Base-by-base conservation (phyloP, 2,888 invertebrate genomes). In the Oscheius sp. region DNA sequence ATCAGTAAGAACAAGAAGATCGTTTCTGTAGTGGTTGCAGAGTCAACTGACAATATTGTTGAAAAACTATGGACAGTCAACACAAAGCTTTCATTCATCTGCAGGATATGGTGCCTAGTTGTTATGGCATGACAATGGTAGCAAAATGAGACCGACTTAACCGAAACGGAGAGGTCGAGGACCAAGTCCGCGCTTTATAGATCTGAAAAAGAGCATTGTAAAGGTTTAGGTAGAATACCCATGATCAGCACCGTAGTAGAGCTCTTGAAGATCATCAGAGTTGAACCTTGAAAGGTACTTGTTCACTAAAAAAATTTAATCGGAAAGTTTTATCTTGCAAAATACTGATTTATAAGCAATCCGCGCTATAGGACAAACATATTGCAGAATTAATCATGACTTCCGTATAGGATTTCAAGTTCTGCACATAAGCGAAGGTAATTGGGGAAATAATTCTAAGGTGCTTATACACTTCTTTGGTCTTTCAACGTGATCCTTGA, bases 121-220 rank as follows among this genome's bases (percentile, higher is more conserved):
- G n/a, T 32, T 24, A 17, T 32, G 32, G 54, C 17, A 32, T 20
- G 17, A 32, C 33, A 32, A 22, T 12, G 32, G 51, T 32, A 54
- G 32, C 54, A 33, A 17, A 54, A 32, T 33, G 54, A 33, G 36
- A 33, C 32, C 12, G 33, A 32, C 28, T 62, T 62, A 75, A 66
- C 78, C 78, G 64, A 78, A 78, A 20, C 78, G 76, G 41, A 78
- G 75, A 51, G 78, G 78, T 32, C 78, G 76, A n/a, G 78, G 78
- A 47, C 78, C 78, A 56, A 78, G 73, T 24, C 78, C 78, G 61
- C 78, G 68, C 72, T 78, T 78, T 56, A 70, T 74, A 41, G 74
- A 77, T 66, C 78, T 75, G 62, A 62, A 73, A 68, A 12, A 30
- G 44, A n/a, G 5, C n/a, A 14, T 61, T 17, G 1, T 9, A 9